A percentile compares a stretch with the other conserved stretches of the same genome.
Conservation (phyloP, 1,140 invertebrate genomes). For the Dreissena polymorpha region DNA sequence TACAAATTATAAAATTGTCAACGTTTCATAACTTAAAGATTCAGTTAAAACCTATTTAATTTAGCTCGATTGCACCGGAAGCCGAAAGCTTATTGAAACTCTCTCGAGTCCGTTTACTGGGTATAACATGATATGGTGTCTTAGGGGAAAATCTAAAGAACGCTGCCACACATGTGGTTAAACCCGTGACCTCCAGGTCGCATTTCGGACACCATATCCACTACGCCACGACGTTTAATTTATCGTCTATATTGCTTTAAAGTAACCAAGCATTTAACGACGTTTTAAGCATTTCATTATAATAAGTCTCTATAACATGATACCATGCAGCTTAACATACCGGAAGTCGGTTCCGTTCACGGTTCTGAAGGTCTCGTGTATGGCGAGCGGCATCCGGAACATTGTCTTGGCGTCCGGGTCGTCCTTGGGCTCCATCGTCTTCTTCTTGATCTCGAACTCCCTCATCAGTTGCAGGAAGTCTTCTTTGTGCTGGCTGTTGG, state of each 20-base stretch:
- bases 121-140: too few species aligned
- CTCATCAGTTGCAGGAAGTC: constrained; percentile 20
- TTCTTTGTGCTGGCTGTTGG: constrained; percentile 21
- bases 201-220: neutral
- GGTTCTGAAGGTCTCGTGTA: constrained; percentile 14
- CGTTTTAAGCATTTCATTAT: neutral
- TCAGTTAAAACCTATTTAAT: too few species aligned
- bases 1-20: too few species aligned
- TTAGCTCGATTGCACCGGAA: too few species aligned
- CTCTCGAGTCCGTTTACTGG: too few species aligned
- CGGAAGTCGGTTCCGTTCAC: constrained; percentile 16
- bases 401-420: neutral
- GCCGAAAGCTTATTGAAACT: too few species aligned
- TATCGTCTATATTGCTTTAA: neutral
- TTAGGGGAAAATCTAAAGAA: too few species aligned
- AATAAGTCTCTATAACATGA: neutral
- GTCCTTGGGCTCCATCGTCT: constrained; percentile 16
- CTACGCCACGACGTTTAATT: neutral
- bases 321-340: neutral
- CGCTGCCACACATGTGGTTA: neutral
- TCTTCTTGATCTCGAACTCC: constrained; percentile 47
- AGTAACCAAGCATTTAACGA: neutral
- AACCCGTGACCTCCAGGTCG: neutral
- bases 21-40: too few species aligned
- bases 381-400: constrained; percentile 19